Evolutionary conservation across 2,797 vertebrate species (phyloP), one percentile per base, ranked within the genome.

Genomic region (Coilia nasus): DNA sequence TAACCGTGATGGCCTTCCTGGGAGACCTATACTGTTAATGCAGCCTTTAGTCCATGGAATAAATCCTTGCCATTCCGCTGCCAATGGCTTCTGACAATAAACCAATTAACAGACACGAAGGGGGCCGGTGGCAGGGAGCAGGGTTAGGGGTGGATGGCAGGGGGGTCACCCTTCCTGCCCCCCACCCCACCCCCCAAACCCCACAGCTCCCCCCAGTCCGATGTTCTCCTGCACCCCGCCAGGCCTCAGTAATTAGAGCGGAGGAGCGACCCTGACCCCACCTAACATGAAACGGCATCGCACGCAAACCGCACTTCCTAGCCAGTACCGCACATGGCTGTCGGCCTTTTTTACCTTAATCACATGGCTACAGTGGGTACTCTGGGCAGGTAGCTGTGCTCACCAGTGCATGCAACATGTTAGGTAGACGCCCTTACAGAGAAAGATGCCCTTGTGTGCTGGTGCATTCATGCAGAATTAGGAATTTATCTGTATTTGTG

Each of bases 21-120:
- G 75, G 56, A 57, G 41, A 25, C 56, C 9, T 5, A 57, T 5
- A 78, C 28, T 86, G 59, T 23, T 83, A 83, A 87, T 57, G 67
- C 59, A 83, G 21, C 83, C 19, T 64, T 80, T 83, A 67, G 81
- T 81, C 44, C 59, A 59, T 60, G 50, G 75, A 35, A 86, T 64
- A 85, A 67, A 59, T 87, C 64, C 81, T 81, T 47, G 83, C 81
- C 83, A 86, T 81, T 85, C 82, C 44, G 44, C 82, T 60, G 81
- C 85, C 86, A 83, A 89, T 88, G 67, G 82, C 25, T 87, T 87
- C 78, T 93, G 93, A 94, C 94, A 94, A 91, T 90, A 93, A 94
- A 93, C 92, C 93, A 93, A 94, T 95, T 95, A 94, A 87, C 89
- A 86, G 87, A 90, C 93, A 91, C 93, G 92, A 90, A 92, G 84